These are phyloP conservation scores for Syngnathus floridae DNA, from an alignment of 2,113 vertebrate genomes.

Conservation along the genomic window DNA sequence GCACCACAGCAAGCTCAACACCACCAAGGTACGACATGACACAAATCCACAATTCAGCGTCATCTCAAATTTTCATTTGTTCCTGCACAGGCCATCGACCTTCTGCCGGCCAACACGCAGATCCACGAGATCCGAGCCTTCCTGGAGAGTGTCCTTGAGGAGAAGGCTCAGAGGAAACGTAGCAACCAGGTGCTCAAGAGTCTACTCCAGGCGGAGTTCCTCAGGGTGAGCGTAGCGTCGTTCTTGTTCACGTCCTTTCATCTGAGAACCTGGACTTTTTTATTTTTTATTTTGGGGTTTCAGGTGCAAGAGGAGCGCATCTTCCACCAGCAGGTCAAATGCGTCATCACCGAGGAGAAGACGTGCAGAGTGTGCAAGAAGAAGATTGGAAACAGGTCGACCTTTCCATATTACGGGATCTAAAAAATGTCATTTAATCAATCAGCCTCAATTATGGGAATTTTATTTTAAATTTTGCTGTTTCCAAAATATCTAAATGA, in stretches of 20 bases:
- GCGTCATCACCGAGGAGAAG: constrained; percentile 97
- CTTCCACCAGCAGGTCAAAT: constrained; percentile 96
- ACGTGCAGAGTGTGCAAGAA: constrained; percentile 97
- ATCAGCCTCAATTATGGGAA: no score
- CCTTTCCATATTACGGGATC: not conserved
- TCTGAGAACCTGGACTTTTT: not conserved
- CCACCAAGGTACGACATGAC: constrained; percentile 80
- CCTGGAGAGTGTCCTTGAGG: constrained; percentile 94
- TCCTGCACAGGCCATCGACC: constrained; percentile 81
- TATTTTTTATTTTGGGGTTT: not conserved
- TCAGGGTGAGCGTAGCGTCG: constrained; percentile 72
- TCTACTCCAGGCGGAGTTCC: constrained; percentile 93
- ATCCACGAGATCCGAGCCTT: constrained; percentile 92
- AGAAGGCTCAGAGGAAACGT: constrained; percentile 89
- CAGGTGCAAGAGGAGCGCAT: constrained; percentile 96
- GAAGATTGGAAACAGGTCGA: constrained; percentile 96
- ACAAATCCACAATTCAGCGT: not conserved
- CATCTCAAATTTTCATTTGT: not conserved
- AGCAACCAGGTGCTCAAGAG: constrained; percentile 96
- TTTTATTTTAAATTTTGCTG: no score
- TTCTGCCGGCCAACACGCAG: constrained; percentile 95
- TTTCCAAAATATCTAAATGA: not conserved
- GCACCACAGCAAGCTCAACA: constrained; percentile 94
- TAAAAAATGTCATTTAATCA: no score
- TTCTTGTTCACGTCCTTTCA: no score